Evolutionary conservation across 2,888 invertebrate species (phyloP), one percentile per base, ranked within the genome.

Genomic region (Muscina levida): DNA sequence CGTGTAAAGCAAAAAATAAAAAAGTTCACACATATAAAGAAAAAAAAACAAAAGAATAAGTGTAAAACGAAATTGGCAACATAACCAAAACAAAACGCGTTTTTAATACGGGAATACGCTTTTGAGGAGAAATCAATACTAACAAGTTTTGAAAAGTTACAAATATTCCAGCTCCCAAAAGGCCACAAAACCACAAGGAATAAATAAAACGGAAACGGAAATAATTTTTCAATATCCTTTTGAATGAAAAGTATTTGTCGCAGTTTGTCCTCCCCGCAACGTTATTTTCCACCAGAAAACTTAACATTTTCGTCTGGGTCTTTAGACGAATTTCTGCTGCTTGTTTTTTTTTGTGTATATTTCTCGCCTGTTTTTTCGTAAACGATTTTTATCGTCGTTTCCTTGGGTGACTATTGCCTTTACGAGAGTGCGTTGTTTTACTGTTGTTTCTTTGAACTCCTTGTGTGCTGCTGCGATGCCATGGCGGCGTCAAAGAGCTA

Each of bases 161-260:
- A 19, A 1, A 72, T 5, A 74, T 42, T 24, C 6, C 31, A 22
- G 8, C 24, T 15, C 17, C 10, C 10, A 4, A 72, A 53, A 17
- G 59, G 3, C 59, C 51, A 57, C 31, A 44, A 48, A 15, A 15
- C 13, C n/a, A n/a, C n/a, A n/a, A n/a, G n/a, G n/a, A 51, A 51
- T 8, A 51, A 51, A 51, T 17, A 51, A 51, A 62, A 42, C 62
- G 42, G 66, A 68, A 79, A 77, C 75, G 82, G 79, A 83, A 80
- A 73, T 82, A 72, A 83, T 83, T 81, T 82, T 74, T 75, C 77
- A 83, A 81, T 82, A 80, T 83, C 79, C 82, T 77, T 66, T 77
- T 74, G 56, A 67, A 44, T 68, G 19, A 42, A 62, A 62, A 19
- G 62, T 62, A 62, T 39, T 62, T 62, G 62, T 62, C 62, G 62